A percentile compares a stretch with the other conserved stretches of the same genome.
These are phyloP conservation scores for Condylura cristata DNA, from an alignment of 2,113 vertebrate species.

Conservation along the genomic window DNA sequence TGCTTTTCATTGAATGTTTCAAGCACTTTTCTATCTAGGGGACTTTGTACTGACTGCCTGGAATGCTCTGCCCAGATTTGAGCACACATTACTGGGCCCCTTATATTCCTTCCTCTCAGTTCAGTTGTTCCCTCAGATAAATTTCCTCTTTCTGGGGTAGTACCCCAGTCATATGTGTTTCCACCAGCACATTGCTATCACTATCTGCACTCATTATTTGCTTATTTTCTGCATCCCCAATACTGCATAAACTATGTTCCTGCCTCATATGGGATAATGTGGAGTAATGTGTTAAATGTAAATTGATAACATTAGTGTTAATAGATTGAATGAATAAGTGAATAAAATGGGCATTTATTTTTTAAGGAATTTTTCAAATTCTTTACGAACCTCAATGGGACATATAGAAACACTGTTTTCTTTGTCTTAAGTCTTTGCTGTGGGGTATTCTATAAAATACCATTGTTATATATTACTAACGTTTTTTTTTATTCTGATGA, in stretches of 20 bases:
- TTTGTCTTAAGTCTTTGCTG: background rate
- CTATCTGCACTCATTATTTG: background rate
- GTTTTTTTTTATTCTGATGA: background rate
- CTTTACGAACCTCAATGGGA: background rate
- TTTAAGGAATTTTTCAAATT: background rate
- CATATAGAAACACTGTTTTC: background rate
- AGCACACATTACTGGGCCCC: background rate
- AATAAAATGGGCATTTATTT: background rate
- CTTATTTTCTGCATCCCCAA: background rate
- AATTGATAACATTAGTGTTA: background rate
- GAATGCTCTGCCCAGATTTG: background rate
- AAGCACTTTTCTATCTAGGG: too few relatives aligned
- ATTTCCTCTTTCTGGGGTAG: background rate
- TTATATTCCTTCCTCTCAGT: background rate
- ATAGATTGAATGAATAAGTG: background rate
- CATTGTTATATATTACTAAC: background rate
- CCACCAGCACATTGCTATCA: background rate
- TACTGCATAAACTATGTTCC: background rate
- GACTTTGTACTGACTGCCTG: background rate
- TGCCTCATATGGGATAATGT: background rate
- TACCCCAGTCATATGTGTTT: background rate
- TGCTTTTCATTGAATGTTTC: background rate
- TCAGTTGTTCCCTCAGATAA: background rate
- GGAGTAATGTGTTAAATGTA: background rate
- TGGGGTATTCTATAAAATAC: background rate